phyloP scores from a whole-genome alignment of 2,797 vertebrate species.

The Pampus argenteus region DNA sequence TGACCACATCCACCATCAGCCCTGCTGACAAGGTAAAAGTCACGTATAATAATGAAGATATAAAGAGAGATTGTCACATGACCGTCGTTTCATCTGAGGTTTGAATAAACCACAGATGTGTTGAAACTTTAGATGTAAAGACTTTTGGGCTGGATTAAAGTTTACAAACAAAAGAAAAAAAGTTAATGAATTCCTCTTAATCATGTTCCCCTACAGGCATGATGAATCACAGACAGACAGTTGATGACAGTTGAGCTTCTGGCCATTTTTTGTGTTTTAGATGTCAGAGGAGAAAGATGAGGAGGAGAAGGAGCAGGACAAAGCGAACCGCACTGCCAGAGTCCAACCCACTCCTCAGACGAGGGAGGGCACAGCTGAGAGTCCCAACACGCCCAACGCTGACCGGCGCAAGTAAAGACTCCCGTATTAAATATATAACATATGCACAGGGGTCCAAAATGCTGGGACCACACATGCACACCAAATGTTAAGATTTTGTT shows the following conservation, averaged over 20 bases:
- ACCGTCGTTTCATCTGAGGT: background rate
- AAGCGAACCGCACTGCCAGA: conserved; percentile 79
- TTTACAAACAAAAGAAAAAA: background rate
- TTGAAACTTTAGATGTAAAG: background rate
- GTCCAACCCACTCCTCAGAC: conserved; percentile 84
- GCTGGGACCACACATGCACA: no score
- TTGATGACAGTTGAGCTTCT: background rate
- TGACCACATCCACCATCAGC: conserved; percentile 67
- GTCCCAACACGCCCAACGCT: conserved; percentile 68
- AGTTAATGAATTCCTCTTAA: no score
- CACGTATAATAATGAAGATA: no score
- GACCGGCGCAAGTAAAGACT: conserved; percentile 85
- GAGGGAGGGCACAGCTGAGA: conserved; percentile 70
- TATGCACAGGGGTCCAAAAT: no score
- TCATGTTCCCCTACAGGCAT: background rate
- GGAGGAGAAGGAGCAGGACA: conserved; percentile 79
- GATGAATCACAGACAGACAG: background rate
- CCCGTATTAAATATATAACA: no score
- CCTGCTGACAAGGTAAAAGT: conserved; percentile 75
- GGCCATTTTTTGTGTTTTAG: conserved; percentile 54
- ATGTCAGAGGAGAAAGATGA: conserved; percentile 76
- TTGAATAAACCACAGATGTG: background rate
- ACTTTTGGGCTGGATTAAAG: background rate
- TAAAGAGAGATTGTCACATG: no score
- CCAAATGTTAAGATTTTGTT: background rate